phyloP scores from a whole-genome alignment of 1,140 invertebrate genomes.

The Chrysomallon squamiferum region DNA sequence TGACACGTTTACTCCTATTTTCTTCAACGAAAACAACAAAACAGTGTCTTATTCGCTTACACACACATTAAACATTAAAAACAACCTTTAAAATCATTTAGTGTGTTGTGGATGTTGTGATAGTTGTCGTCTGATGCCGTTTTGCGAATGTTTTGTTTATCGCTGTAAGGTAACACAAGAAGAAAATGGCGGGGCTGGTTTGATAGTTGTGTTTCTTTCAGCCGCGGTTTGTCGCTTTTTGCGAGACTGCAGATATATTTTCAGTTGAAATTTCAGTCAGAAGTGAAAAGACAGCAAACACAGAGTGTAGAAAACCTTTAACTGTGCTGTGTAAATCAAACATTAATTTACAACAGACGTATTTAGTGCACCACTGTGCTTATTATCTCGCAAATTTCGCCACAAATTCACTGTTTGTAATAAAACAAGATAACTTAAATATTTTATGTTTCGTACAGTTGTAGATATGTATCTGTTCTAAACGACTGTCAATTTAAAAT shows the following conservation, averaged over 20 bases:
- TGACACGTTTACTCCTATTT: too few relatives aligned
- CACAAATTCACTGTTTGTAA: background rate
- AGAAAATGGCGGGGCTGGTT: background rate
- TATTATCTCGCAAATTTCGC: background rate
- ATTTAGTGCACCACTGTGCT: background rate
- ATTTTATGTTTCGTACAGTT: background rate
- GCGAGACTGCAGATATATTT: background rate
- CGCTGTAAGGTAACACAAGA: background rate
- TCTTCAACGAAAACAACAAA: too few relatives aligned
- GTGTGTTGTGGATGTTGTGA: too few relatives aligned
- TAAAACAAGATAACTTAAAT: background rate
- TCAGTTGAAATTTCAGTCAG: background rate
- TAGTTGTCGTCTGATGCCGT: too few relatives aligned
- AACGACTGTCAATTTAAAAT: background rate
- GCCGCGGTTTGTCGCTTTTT: background rate
- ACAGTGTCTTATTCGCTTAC: too few relatives aligned
- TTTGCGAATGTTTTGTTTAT: too few relatives aligned
- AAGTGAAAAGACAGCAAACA: background rate
- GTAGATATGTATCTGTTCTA: background rate
- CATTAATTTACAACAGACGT: background rate
- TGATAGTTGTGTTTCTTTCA: slow-evolving; percentile 1
- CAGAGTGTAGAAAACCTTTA: background rate
- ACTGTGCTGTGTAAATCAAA: background rate
- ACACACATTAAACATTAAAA: too few relatives aligned
- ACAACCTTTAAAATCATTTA: too few relatives aligned